These are phyloP conservation scores for Salvelinus alpinus DNA, from an alignment of 2,113 vertebrate genomes.

Conservation along the genomic window DNA sequence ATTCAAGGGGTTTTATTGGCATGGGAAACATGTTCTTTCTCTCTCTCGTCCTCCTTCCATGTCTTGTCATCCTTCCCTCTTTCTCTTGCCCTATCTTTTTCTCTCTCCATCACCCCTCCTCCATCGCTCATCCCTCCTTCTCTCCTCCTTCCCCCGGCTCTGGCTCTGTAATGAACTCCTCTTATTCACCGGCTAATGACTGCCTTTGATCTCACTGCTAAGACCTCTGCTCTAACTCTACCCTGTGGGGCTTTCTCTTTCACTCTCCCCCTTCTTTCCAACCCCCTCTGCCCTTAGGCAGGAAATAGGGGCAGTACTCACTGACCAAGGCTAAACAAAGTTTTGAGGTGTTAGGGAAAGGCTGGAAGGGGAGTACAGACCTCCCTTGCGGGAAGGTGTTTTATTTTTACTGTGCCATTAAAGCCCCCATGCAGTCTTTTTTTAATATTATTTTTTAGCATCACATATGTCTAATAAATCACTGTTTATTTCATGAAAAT, in stretches of 20 bases:
- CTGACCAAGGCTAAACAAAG: constrained; percentile 54
- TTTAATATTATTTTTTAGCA: no score
- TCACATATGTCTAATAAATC: no score
- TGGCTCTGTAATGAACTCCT: constrained; percentile 81
- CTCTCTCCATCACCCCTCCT: constrained; percentile 26
- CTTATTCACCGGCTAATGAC: constrained; percentile 81
- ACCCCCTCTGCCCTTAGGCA: not conserved
- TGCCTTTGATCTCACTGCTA: constrained; percentile 78
- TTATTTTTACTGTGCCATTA: no score
- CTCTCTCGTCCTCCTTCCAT: constrained; percentile 9
- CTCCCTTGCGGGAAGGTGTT: no score
- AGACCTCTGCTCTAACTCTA: constrained; percentile 76
- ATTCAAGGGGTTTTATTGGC: no score
- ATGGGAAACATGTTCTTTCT: constrained; percentile 8
- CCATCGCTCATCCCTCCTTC: constrained; percentile 53
- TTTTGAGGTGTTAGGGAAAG: constrained; percentile 31
- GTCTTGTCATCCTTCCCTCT: constrained; percentile 30
- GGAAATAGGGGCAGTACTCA: constrained; percentile 29
- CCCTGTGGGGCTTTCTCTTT: constrained; percentile 64
- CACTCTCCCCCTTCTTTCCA: constrained; percentile 30
- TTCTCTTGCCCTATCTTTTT: constrained; percentile 37
- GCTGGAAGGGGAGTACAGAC: not conserved
- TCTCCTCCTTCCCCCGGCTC: constrained; percentile 62
- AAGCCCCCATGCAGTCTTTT: no score
- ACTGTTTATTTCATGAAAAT: no score